Percentiles rank a stretch among this genome's conserved stretches.
These are phyloP conservation scores for Eupithecia abbreviata DNA, from an alignment of 2,888 invertebrate species.

Conservation along the genomic window DNA sequence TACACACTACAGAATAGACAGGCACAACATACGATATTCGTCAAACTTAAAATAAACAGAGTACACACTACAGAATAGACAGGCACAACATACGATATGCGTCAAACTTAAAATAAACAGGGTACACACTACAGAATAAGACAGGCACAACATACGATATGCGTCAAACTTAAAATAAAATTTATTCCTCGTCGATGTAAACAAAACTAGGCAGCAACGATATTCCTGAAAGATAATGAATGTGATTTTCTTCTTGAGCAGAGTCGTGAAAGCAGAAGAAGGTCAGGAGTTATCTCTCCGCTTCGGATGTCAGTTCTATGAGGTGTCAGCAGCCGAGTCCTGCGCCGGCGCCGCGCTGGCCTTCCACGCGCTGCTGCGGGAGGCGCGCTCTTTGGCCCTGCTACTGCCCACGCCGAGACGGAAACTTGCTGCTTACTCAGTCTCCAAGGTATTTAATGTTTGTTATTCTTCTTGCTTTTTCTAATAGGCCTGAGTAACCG, in stretches of 20 bases:
- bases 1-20: too few species aligned
- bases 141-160: too few species aligned
- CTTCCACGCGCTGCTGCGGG: constrained; percentile 89
- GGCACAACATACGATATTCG: too few species aligned
- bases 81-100: too few species aligned
- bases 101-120: too few species aligned
- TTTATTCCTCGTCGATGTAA: too few species aligned
- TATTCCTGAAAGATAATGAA: not conserved
- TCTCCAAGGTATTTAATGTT: constrained; percentile 85
- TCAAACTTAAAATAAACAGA: too few species aligned
- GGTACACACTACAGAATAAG: too few species aligned
- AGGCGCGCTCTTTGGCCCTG: constrained; percentile 90
- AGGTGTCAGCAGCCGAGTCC: constrained; percentile 92
- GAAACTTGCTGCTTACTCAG: constrained; percentile 90
- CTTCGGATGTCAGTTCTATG: constrained; percentile 92
- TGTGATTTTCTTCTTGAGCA: constrained; percentile 59
- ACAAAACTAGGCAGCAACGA: not conserved
- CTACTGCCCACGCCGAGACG: constrained; percentile 87
- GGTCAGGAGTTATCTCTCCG: constrained; percentile 90
- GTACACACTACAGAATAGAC: too few species aligned
- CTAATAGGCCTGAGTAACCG: not conserved
- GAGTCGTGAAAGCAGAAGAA: constrained; percentile 90
- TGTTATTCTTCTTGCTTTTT: constrained; percentile 2
- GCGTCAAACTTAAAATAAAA: too few species aligned
- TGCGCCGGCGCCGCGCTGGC: constrained; percentile 91